Base-by-base conservation (phyloP, 2,113 vertebrate genomes). In the Lipophrys pholis region DNA sequence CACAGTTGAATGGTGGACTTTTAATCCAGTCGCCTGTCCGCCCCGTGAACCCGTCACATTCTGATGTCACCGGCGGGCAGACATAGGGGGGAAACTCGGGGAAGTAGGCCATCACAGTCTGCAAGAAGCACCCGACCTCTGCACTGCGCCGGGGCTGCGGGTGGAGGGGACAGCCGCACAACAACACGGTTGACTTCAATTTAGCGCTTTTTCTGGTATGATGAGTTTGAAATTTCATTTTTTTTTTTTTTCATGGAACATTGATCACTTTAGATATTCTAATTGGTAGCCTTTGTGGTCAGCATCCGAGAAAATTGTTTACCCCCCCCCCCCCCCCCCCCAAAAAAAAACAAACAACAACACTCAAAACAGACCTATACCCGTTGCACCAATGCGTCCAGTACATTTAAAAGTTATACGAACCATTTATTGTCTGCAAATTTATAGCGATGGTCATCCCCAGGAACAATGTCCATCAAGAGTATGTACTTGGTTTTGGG, bases 391-490 rank as follows among this genome's bases (percentile, higher is more conserved):
- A 30, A 30, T 30, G 21, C 21, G 21, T 30, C 21, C 21, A 30
- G 21, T 30, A 30, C 4, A 30, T 30, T 30, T 30, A 30, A 30
- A 30, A 48, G 17, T 55, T 36, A 0, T 52, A 87, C 82, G 92
- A 95, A 99, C 98, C 98, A 99, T 94, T 97, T 98, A 80, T 99
- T 99, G 84, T 99, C 97, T 10, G 96, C 95, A 38, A 99, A 99
- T 90, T 99, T 99, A 89, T 99, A 99, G 91, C 98, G 95, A 92
- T 99, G 97, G 64, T 97, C 97, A 60, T 99, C 97, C 0, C 93
- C 94, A 0, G 97, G 96, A 8, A 99, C 95, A 0, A 99, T 94
- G 75, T 99, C 98, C 97, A 99, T 99, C 73, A 99, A 74, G 12
- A 99, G 94, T n/a, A 99, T 99, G 80, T 99, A 99, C 87, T 99